phyloP scores from a whole-genome alignment of 2,888 invertebrate genomes.

The Desoria tigrina region DNA sequence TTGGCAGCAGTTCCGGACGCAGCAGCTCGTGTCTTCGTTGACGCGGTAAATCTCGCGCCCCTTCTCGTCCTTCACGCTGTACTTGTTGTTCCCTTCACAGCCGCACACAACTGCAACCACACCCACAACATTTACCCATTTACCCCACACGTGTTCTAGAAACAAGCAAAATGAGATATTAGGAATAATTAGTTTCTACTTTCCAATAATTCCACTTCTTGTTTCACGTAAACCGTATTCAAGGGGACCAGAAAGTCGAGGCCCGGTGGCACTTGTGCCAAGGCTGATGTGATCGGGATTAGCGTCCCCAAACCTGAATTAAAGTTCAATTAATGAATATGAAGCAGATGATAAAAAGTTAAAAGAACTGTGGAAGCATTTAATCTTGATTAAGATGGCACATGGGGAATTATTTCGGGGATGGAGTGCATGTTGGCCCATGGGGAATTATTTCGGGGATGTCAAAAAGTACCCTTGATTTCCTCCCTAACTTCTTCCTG shows the following conservation, averaged over 20 bases:
- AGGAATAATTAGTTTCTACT: slow-evolving; percentile 1
- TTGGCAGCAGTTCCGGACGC: not conserved
- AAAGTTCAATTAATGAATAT: no score
- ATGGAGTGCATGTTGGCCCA: no score
- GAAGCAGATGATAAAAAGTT: no score
- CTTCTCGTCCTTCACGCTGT: not conserved
- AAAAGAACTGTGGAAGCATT: no score
- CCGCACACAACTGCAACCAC: not conserved
- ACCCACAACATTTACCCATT: not conserved
- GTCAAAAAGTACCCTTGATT: no score
- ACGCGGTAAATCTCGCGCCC: not conserved
- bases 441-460: no score
- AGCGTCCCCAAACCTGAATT: no score
- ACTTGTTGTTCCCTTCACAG: not conserved
- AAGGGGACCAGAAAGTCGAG: not conserved
- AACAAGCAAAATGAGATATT: not conserved
- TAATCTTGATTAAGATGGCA: no score
- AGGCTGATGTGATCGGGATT: no score
- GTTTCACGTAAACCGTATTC: not conserved
- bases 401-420: no score
- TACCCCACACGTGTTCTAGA: not conserved
- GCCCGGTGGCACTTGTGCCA: not conserved
- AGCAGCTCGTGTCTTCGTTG: not conserved
- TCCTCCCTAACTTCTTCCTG: no score
- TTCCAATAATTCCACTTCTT: slow-evolving; percentile 1